phyloP scores from a whole-genome alignment of 2,888 invertebrate species.

The Autographa gamma region DNA sequence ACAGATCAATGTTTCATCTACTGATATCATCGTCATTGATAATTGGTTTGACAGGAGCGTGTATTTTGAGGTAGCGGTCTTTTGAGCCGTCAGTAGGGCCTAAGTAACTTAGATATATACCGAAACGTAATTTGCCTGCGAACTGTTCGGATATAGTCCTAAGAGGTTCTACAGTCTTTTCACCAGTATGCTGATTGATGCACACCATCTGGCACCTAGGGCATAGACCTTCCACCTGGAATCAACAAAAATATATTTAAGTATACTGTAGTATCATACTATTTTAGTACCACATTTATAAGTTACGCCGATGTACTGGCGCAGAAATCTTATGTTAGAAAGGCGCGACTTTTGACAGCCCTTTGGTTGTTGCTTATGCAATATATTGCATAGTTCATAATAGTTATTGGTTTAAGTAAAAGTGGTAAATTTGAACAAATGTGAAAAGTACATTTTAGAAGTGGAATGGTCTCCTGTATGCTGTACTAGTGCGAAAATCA shows the following conservation, averaged over 20 bases:
- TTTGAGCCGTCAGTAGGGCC: constrained; percentile 74
- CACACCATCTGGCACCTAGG: constrained; percentile 98
- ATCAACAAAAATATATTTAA: background rate
- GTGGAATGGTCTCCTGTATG: no score
- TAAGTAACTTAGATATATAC: constrained; percentile 91
- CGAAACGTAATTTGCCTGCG: constrained; percentile 93
- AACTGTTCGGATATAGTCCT: constrained; percentile 92
- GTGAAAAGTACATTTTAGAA: no score
- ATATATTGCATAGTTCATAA: no score
- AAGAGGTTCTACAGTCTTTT: constrained; percentile 93
- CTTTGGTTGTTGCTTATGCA: no score
- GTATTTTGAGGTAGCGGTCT: constrained; percentile 66
- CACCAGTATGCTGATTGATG: constrained; percentile 95
- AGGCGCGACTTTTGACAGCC: no score
- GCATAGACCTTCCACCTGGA: constrained; percentile 93
- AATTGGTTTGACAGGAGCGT: constrained; percentile 68
- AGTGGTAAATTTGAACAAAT: no score
- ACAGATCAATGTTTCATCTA: constrained; percentile 66
- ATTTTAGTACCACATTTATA: no score
- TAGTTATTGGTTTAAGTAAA: no score
- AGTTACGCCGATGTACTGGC: no score
- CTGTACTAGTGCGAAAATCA: no score
- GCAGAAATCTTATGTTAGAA: no score
- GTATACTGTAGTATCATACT: background rate
- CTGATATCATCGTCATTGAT: constrained; percentile 74